Conservation (phyloP, 2,113 vertebrate species). For the Gallinago paraguaiae region DNA sequence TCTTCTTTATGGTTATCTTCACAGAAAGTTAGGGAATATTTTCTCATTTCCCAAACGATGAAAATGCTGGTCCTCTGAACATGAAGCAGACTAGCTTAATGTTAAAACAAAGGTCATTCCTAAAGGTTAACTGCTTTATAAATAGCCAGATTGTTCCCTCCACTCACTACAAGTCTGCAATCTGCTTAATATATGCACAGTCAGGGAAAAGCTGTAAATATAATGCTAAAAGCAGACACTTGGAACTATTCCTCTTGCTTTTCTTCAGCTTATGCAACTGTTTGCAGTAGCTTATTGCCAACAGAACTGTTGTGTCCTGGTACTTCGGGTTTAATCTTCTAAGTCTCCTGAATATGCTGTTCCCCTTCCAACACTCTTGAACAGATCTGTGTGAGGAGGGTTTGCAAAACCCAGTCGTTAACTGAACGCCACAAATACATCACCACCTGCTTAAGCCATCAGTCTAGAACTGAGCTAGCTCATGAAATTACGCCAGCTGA, state of each 20-base stretch:
- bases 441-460: conserved; percentile 24
- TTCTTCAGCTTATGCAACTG: conserved; percentile 44
- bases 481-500: neutral
- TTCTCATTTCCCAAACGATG: neutral
- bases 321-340: neutral
- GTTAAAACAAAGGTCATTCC: conserved; percentile 4
- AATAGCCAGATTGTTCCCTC: conserved; percentile 45
- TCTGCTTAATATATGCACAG: conserved; percentile 59
- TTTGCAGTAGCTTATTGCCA: conserved; percentile 54
- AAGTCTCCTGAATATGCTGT: neutral
- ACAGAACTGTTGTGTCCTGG: conserved; percentile 21
- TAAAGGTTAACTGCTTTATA: conserved; percentile 30
- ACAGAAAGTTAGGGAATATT: neutral
- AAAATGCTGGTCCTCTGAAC: neutral
- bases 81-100: neutral
- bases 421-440: conserved; percentile 9
- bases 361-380: neutral
- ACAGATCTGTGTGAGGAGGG: neutral
- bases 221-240: conserved; percentile 48
- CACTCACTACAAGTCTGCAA: conserved; percentile 13
- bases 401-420: neutral
- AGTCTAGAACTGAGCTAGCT: neutral
- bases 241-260: conserved; percentile 49
- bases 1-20: neutral
- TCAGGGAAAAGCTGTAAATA: conserved; percentile 58